Evolutionary conservation across 2,113 vertebrate species (phyloP).

Genomic region (Cinclus cinclus): DNA sequence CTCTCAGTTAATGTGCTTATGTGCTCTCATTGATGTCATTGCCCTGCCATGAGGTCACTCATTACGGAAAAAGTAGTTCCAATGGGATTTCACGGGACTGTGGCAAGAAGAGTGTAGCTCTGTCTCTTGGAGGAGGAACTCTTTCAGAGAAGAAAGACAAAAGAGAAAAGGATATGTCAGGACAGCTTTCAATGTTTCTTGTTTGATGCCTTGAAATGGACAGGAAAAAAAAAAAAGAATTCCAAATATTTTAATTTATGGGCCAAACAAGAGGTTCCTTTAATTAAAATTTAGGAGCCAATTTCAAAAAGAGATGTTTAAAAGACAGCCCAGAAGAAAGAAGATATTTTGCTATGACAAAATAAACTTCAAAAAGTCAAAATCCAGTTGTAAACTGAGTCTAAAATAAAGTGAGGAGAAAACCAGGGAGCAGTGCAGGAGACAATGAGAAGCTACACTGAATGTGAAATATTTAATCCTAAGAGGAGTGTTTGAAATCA

Average conservation of each 20-base stretch:
- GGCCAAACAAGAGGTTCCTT: constrained; percentile 49
- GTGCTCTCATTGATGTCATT: background rate
- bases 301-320: constrained; percentile 25
- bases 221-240: background rate
- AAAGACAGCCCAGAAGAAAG: constrained; percentile 56
- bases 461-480: background rate
- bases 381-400: constrained; percentile 15
- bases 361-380: constrained; percentile 53
- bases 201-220: constrained; percentile 51
- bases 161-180: background rate
- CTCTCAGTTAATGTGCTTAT: background rate
- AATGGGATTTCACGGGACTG: background rate
- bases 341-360: constrained; percentile 50
- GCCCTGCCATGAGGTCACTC: background rate
- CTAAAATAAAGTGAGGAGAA: background rate
- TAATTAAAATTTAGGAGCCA: constrained; percentile 73
- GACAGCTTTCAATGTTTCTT: background rate
- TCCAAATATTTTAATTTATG: constrained; percentile 67
- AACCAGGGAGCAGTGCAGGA: background rate
- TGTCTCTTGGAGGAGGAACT: background rate
- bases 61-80: background rate
- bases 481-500: background rate
- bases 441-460: background rate
- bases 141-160: background rate
- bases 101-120: background rate